Percentiles rank a stretch among this genome's conserved stretches.
Conservation (phyloP, 64 coral and sea anemone genomes). For the Actinia tenebrosa region DNA sequence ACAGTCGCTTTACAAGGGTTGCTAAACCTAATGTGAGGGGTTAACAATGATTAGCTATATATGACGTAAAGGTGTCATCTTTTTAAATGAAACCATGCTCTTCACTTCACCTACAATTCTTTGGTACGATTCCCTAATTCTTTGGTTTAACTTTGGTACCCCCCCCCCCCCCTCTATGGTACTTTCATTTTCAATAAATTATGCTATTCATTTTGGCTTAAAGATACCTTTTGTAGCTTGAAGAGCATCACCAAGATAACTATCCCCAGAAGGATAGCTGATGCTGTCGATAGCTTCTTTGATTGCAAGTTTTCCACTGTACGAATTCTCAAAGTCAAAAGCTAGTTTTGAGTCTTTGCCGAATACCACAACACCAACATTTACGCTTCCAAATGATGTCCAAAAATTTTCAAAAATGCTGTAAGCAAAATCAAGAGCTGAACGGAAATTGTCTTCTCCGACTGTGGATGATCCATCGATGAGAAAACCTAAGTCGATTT, state of each 20-base stretch:
- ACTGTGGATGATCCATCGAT: constrained; percentile 63
- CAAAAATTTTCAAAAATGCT: constrained; percentile 51
- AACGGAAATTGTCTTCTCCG: constrained; percentile 48
- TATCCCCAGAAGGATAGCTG: constrained; percentile 31
- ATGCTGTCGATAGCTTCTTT: constrained; percentile 41
- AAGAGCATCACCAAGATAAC: constrained; percentile 33
- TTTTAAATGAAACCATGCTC: too few species aligned
- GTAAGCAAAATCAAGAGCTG: constrained; percentile 45
- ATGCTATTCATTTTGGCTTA: neutral
- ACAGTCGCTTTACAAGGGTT: too few species aligned
- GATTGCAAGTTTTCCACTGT: constrained; percentile 31
- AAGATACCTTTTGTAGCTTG: constrained; percentile 22
- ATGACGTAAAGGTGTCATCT: too few species aligned
- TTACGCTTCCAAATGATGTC: constrained; percentile 62
- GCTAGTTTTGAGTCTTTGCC: constrained; percentile 31
- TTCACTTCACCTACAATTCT: too few species aligned
- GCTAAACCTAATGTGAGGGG: too few species aligned
- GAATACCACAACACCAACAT: constrained; percentile 64
- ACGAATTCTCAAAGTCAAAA: constrained; percentile 60
- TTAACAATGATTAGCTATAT: too few species aligned
- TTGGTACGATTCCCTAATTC: too few species aligned
- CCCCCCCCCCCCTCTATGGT: too few species aligned
- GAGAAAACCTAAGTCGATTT: constrained; percentile 68
- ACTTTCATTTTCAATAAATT: too few species aligned
- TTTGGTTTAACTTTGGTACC: too few species aligned